These are phyloP conservation scores for Orcinus orca DNA, from an alignment of 2,113 vertebrate species.

Conservation along the genomic window DNA sequence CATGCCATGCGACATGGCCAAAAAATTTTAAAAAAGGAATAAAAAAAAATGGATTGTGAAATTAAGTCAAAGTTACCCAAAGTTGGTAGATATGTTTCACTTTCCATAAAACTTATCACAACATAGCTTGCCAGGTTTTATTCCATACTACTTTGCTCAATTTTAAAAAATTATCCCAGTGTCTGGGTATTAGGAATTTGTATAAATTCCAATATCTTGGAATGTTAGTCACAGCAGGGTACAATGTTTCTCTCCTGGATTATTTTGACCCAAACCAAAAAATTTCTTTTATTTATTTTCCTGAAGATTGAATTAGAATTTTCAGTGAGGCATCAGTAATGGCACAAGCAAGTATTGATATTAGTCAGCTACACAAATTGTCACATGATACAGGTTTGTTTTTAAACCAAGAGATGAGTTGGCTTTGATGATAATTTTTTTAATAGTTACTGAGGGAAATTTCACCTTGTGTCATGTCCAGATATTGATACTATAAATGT, in stretches of 20 bases:
- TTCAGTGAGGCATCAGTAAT: background rate
- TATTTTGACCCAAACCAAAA: background rate
- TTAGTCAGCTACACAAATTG: background rate
- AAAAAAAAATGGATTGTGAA: background rate
- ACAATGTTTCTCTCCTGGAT: background rate
- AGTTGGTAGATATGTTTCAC: background rate
- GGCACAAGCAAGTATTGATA: background rate
- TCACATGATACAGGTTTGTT: background rate
- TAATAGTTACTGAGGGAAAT: background rate
- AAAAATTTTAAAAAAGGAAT: too few species aligned
- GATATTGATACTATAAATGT: background rate
- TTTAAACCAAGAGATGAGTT: background rate
- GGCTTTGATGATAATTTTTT: background rate
- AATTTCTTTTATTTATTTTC: background rate
- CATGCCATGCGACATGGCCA: too few species aligned
- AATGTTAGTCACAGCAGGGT: background rate
- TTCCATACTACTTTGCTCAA: background rate
- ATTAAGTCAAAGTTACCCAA: background rate
- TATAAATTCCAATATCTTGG: background rate
- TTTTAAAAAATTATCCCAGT: background rate
- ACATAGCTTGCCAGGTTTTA: background rate
- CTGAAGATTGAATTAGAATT: conserved; percentile 18
- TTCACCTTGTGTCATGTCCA: background rate
- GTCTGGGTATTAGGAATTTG: conserved; percentile 17
- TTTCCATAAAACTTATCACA: background rate